Conservation (phyloP, 2,888 invertebrate species). For the Oxyteleia sp. region DNA sequence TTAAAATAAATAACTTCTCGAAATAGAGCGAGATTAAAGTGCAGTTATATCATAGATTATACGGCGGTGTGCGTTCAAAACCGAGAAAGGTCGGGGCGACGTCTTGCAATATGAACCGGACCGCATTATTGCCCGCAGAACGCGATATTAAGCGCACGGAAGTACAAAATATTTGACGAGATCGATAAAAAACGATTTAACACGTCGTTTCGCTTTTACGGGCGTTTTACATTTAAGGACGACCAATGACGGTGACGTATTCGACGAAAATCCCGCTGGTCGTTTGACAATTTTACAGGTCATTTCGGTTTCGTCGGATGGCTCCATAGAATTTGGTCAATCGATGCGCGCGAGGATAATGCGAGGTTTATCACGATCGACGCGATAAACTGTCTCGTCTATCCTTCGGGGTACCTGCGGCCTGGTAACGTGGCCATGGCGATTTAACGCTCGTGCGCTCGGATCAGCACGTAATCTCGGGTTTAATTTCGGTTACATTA, state of each 20-base stretch:
- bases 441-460: slow-evolving; percentile 81
- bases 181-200: slow-evolving; percentile 20
- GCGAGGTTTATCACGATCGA: slow-evolving; percentile 82
- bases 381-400: slow-evolving; percentile 76
- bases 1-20: slow-evolving; percentile 42
- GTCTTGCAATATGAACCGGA: slow-evolving; percentile 15
- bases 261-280: slow-evolving; percentile 43
- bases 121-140: slow-evolving; percentile 1
- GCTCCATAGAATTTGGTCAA: slow-evolving; percentile 77
- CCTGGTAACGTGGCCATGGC: slow-evolving; percentile 75
- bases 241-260: slow-evolving; percentile 37
- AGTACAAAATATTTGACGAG: slow-evolving; percentile 8
- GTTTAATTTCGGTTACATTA: slow-evolving; percentile 84
- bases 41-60: slow-evolving; percentile 32
- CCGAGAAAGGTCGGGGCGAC: slow-evolving; percentile 2
- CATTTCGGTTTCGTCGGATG: slow-evolving; percentile 74
- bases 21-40: slow-evolving; percentile 51
- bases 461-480: slow-evolving; percentile 84
- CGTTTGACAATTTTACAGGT: slow-evolving; percentile 75
- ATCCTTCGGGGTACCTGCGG: slow-evolving; percentile 71
- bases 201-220: slow-evolving; percentile 29
- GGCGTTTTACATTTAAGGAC: slow-evolving; percentile 17
- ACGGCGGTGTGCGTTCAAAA: neutral
- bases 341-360: slow-evolving; percentile 77
- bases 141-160: neutral